Conservation (phyloP, 2,888 invertebrate genomes). For the Trichopria drosophilae region DNA sequence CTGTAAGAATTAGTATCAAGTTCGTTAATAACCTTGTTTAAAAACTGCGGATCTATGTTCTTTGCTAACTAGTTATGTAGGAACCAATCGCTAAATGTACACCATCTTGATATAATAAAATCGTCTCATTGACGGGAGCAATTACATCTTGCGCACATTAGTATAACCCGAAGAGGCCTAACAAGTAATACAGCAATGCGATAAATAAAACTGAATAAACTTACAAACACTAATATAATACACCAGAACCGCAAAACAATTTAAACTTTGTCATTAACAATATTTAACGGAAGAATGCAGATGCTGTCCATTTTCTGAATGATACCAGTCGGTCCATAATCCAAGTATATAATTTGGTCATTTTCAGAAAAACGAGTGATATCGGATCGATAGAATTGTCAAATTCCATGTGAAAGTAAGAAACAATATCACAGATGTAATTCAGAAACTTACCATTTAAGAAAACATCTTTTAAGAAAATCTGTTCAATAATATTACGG, state of each 20-base stretch:
- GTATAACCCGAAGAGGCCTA: background rate
- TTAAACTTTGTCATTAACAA: background rate
- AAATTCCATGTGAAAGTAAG: background rate
- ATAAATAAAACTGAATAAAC: background rate
- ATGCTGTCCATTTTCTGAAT: background rate
- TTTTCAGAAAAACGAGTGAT: background rate
- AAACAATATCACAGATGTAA: background rate
- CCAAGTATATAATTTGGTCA: background rate
- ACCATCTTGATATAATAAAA: background rate
- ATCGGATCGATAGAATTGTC: background rate
- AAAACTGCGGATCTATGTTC: conserved; percentile 89
- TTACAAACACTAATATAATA: background rate
- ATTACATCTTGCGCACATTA: background rate
- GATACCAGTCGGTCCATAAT: background rate
- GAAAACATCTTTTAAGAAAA: background rate
- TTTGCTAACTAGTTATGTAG: conserved; percentile 87
- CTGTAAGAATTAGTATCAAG: no score
- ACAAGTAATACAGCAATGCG: background rate
- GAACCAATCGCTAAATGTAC: conserved; percentile 73
- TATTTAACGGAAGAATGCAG: background rate
- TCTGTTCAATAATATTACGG: background rate
- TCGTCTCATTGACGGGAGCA: background rate
- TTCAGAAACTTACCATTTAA: background rate
- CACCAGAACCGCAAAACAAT: background rate
- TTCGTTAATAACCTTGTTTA: no score